These are phyloP conservation scores for Lissocephala sabroskyi DNA, from an alignment of 2,888 invertebrate genomes.

Conservation along the genomic window DNA sequence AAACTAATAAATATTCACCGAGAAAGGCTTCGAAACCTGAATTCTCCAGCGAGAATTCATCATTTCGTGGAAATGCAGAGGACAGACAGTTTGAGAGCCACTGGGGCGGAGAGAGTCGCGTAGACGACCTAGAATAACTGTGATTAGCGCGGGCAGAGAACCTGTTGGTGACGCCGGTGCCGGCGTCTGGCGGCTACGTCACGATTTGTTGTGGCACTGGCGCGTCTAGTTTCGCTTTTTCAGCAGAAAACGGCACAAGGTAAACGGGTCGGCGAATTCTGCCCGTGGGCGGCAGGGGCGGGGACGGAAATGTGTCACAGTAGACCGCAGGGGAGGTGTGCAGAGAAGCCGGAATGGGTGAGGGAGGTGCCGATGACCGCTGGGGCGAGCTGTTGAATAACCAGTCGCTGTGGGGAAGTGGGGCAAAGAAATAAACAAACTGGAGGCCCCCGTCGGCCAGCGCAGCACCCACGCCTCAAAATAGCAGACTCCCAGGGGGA, in stretches of 20 bases:
- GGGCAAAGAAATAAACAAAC: too few relatives aligned
- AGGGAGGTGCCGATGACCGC: too few relatives aligned
- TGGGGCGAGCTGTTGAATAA: too few relatives aligned
- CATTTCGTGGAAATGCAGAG: too few relatives aligned
- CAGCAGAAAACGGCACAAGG: constrained; percentile 41
- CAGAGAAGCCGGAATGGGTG: too few relatives aligned
- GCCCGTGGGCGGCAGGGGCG: background rate
- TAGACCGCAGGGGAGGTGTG: too few relatives aligned
- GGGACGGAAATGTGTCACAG: constrained; percentile 18
- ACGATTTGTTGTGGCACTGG: constrained; percentile 19
- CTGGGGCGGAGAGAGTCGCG: constrained; percentile 5
- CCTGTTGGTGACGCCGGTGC: constrained; percentile 30
- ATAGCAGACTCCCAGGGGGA: too few relatives aligned
- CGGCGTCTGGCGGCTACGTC: constrained; percentile 18
- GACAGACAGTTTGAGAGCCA: constrained; percentile 30
- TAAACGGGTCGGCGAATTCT: constrained; percentile 34
- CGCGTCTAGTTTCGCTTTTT: background rate
- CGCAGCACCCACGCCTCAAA: constrained; percentile 27
- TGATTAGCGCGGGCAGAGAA: background rate
- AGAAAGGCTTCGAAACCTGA: constrained; percentile 44
- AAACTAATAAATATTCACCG: constrained; percentile 48
- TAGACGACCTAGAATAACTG: too few relatives aligned
- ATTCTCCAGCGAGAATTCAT: too few relatives aligned
- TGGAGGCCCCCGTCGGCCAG: constrained; percentile 16
- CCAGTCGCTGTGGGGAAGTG: too few relatives aligned